Base-by-base conservation (phyloP, 1,140 invertebrate species). In the Neodiprion pinetum region DNA sequence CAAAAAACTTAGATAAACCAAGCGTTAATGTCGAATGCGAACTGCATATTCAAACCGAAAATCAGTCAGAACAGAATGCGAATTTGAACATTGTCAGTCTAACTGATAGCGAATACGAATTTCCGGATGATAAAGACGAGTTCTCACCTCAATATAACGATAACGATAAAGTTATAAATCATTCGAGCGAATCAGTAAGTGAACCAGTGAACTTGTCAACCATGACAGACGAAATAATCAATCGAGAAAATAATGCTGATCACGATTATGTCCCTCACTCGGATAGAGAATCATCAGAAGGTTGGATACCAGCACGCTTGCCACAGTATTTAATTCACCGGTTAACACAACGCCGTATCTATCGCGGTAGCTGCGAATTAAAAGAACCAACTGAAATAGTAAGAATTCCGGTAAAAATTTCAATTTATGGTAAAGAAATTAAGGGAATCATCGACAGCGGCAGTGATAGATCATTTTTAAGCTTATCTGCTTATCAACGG, bases 371-470 rank as follows among this genome's bases (percentile, higher is more conserved):
- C 5, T 50, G 72, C 50, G 21, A 69, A 7, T 48, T 77, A 49
- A 61, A 53, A 40, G 23, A 77, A 21, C 73, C 72, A 72, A 12
- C 7, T 5, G 74, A 73, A 66, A 40, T 50, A 14, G 17, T 73
- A 5, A 73, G 21, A 71, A 73, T 75, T 10, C 72, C 72, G 4
- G 65, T 77, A 1, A 72, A 72, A 66, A 75, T 77, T 40, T 75
- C 72, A 2, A 72, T 77, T 23, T 75, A 72, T 67, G 74, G 74
- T n/a, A 49, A 73, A 71, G 75, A 73, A 61, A 71, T 77, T 48
- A 50, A 7, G 10, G 74, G 76, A 48, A 75, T 77, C 12, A 71
- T 77, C 9, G 76, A 77, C 23, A 75, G 76, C 67, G 76, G 76
- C 3, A 77, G 76, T 40, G 76, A 75, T n/a, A 12, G 74, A 48